phyloP scores from a whole-genome alignment of 2,888 invertebrate genomes.

The Norana najaformis region DNA sequence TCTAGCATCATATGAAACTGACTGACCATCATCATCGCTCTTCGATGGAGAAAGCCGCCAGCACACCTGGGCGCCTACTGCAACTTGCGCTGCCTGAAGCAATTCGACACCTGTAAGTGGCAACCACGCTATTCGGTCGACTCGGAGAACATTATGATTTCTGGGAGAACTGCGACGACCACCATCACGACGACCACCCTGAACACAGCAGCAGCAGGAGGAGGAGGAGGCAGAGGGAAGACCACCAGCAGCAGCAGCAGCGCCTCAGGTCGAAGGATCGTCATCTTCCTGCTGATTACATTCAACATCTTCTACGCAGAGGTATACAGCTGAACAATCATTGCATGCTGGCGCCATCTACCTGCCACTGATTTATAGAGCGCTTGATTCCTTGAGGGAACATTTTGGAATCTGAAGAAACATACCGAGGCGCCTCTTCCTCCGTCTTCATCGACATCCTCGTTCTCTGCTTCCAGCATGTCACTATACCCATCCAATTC shows the following conservation, averaged over 20 bases:
- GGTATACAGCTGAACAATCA: neutral
- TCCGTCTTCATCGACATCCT: neutral
- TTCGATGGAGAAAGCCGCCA: neutral
- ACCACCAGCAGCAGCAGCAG: neutral
- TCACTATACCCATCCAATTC: no score
- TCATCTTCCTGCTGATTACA: slow-evolving; percentile 17
- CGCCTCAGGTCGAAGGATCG: neutral
- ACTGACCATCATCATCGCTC: neutral
- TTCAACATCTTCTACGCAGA: slow-evolving; percentile 9
- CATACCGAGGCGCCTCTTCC: neutral
- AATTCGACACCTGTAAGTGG: neutral
- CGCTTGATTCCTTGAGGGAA: neutral
- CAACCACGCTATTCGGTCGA: neutral
- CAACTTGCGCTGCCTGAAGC: neutral
- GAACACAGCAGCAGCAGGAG: slow-evolving; percentile 1
- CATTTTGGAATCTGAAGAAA: neutral
- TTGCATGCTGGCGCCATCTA: neutral
- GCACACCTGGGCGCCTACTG: neutral
- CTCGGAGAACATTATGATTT: slow-evolving; percentile 10
- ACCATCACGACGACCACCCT: neutral
- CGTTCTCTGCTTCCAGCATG: neutral
- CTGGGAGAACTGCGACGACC: slow-evolving; percentile 13
- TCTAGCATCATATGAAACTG: neutral
- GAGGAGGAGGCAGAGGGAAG: neutral
- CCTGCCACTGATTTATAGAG: neutral